Evolutionary conservation across 2,888 invertebrate genomes (phyloP), one percentile per base, ranked within the genome.

Genomic region (Vesta saturnalis): DNA sequence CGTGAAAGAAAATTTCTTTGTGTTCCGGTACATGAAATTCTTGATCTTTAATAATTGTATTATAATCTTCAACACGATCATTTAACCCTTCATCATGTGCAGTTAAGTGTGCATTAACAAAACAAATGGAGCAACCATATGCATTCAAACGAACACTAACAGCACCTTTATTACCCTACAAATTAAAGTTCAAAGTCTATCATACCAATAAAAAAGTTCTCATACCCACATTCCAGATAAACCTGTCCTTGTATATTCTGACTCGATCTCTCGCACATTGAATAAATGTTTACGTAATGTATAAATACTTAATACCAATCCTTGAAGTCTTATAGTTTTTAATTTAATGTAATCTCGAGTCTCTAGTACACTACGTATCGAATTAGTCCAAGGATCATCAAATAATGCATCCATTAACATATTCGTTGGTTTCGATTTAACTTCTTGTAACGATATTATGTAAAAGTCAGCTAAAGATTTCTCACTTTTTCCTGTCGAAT

Each of bases 101-200:
- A 1, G 96, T 93, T 74, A 98, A 84, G 84, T 98, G 97, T 55
- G 93, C 90, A 81, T 96, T 97, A 6, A 97, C 92, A 64, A 97
- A 88, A 79, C 96, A 94, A 60, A 97, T 81, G 0, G 94, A 96
- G 78, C 94, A 92, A 1, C 96, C 97, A 80, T 95, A 94, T 30
- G 96, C 87, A 77, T 92, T 93, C 79, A 97, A 89, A 66, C 97
- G 87, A 60, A 96, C 87, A 80, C 94, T 95, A 0, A 96, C 94
- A 1, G 94, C 97, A 16, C 97, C 97, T 87, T 98, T 98, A 85
- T 97, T 97, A 22, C 97, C 98, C 96, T 96, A 83, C 21, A 87
- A 52, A 52, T 12, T 10, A 19, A 18, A 52, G 18, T 21, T 52
- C n/a, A 52, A 85, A 76, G 72, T 14, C 56, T n/a, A 22, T 22